Base-by-base conservation (phyloP, 2,888 invertebrate genomes). In the Limnephilus marmoratus region DNA sequence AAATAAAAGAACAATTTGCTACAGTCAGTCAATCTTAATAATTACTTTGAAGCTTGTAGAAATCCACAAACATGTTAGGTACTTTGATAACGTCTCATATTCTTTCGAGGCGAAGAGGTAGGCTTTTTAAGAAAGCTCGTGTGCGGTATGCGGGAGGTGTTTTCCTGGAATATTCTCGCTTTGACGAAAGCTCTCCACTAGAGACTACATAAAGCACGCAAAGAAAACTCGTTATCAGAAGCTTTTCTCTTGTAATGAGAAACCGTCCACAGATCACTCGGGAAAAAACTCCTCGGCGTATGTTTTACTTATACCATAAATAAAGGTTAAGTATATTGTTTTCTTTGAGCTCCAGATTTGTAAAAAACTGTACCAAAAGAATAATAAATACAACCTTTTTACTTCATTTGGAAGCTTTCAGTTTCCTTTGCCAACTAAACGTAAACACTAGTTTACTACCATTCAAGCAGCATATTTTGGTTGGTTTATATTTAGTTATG, bases 231-330 rank as follows among this genome's bases (percentile, higher is more conserved):
- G 41, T 85, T 85, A 37, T 85, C 41, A 85, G 11, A 41, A 85
- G 85, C 85, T 85, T 85, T 85, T 41, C 37, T 85, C 85, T 85
- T 4, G 24, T 85, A 85, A 85, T 85, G 85, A 85, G 85, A 85
- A 85, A 85, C 85, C 85, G 41, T 4, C 85, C 41, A 34, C 29
- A 31, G 29, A 31, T 82, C 31, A 15, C 82, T 31, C 13, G 82
- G 34, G 82, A 4, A 34, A 34, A 82, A 82, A 11, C 34, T 3
- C 53, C 18, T 5, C 18, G 53, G 18, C 18, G 53, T 53, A 53
- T 18, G 5, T 18, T 15, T 53, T 18, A 18, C 2, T 18, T 53
- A 18, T 53, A 18, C 53, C 53, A 18, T 53, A 53, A 53, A 53
- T 53, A 53, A 53, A 18, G 18, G 18, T 18, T 18, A 53, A 53